These are phyloP conservation scores for Xenopus petersii DNA, from an alignment of 2,797 vertebrate genomes.

Conservation along the genomic window DNA sequence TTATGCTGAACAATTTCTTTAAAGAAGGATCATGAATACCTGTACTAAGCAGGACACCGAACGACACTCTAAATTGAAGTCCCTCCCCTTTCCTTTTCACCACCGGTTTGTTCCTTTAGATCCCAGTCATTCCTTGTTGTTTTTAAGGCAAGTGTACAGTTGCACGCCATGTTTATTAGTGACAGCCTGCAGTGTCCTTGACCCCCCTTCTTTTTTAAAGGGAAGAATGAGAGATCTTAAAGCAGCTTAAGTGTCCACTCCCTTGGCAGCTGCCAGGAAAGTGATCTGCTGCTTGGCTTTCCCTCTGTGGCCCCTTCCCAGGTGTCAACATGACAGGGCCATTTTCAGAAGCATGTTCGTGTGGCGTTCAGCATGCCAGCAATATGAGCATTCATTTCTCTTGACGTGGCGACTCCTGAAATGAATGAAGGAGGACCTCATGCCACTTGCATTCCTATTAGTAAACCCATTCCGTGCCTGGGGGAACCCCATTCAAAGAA, in stretches of 20 bases:
- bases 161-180: constrained; percentile 37
- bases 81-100: no score
- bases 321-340: constrained; percentile 49
- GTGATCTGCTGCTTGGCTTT: constrained; percentile 63
- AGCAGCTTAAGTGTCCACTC: constrained; percentile 65
- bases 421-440: no score
- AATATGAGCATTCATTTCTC: constrained; percentile 4
- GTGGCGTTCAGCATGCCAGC: constrained; percentile 40
- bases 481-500: no score
- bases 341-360: constrained; percentile 44
- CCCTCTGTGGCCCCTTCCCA: constrained; percentile 35
- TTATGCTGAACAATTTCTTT: no score
- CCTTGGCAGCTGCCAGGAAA: constrained; percentile 70
- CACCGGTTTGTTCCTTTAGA: constrained; percentile 8
- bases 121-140: constrained; percentile 20
- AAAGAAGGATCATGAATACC: no score
- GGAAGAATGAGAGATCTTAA: constrained; percentile 65
- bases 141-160: constrained; percentile 26
- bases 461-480: no score
- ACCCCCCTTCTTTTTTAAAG: constrained; percentile 62
- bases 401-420: not conserved
- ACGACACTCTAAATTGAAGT: not conserved
- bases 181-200: constrained; percentile 63
- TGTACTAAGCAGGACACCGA: no score
- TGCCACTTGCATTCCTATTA: no score